Evolutionary conservation across 2,113 vertebrate genomes (phyloP), one percentile per base, ranked within the genome.

Genomic region (Cyprinodon tularosa): DNA sequence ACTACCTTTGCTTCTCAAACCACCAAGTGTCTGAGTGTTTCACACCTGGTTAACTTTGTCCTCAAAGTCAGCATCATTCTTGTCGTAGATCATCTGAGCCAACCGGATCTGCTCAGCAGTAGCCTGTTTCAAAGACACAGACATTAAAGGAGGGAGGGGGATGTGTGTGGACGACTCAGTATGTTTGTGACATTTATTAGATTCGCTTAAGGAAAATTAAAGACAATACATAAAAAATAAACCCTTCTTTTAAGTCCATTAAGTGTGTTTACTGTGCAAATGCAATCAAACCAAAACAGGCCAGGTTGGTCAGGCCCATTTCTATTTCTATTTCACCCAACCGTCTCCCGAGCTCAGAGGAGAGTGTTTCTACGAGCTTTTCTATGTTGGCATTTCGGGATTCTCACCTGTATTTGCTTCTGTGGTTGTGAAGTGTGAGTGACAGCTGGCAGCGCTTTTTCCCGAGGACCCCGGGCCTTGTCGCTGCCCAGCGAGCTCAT

Each of bases 21-120:
- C 3, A 57, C 50, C 50, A 3, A 61, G 69, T 4, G 42, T 59
- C 17, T 0, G 59, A 63, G 15, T 44, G 22, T 65, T 36, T 4
- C 93, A 94, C 86, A 98, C 98, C 95, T 99, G 97, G 92, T 98
- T 99, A 83, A 99, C 98, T 92, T 98, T 99, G 92, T 96, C 97
- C 90, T 98, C 98, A 92, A 99, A 99, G 94, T 98, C 98, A 90
- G 97, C 96, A 67, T 99, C 97, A 17, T 97, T 99, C 93, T 98
- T 98, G 95, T 99, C 98, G 48, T 97, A 99, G 91, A 99, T 99
- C 97, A 99, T 97, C 95, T 99, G 97, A 91, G 98, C 97, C 86
- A 99, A 96, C 89, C 97, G 93, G 88, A 99, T 99, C 91, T 98
- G 97, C 93, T 99, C 97, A 0, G 97, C 97, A 87, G 97, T 98